These are phyloP conservation scores for Drosophila leonis DNA, from an alignment of 2,888 invertebrate species.

Conservation along the genomic window DNA sequence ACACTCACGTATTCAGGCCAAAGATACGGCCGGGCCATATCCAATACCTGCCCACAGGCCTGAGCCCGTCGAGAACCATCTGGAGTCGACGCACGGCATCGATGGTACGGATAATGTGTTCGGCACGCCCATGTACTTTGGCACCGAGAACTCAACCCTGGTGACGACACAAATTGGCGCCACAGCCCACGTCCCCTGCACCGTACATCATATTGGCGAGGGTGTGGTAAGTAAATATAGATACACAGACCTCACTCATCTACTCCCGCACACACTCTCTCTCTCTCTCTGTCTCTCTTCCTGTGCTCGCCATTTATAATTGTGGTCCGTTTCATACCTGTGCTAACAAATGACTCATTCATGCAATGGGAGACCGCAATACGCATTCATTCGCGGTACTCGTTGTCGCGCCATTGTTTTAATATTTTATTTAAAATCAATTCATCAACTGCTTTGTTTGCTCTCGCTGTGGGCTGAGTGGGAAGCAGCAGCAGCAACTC, in stretches of 20 bases:
- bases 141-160: conserved; percentile 92
- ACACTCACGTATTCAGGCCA: conserved; percentile 77
- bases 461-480: conserved; percentile 24
- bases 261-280: not conserved
- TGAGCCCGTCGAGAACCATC: conserved; percentile 65
- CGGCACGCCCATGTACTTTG: conserved; percentile 91
- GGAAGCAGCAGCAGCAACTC: conserved; percentile 2
- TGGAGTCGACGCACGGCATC: conserved; percentile 60
- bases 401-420: conserved; percentile 46
- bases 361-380: not conserved
- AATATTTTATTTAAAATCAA: conserved; percentile 72
- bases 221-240: conserved; percentile 91
- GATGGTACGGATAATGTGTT: conserved; percentile 84
- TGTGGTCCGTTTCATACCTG: conserved; percentile 1
- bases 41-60: conserved; percentile 59
- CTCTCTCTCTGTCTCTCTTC: too few relatives aligned
- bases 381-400: conserved; percentile 12
- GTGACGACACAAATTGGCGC: conserved; percentile 94
- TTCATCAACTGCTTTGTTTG: conserved; percentile 74
- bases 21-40: conserved; percentile 77
- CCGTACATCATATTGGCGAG: conserved; percentile 94
- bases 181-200: conserved; percentile 93
- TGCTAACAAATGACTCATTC: conserved; percentile 4
- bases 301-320: not conserved
- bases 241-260: not conserved